These are phyloP conservation scores for Ophiodon elongatus DNA, from an alignment of 2,113 vertebrate species.

Conservation along the genomic window DNA sequence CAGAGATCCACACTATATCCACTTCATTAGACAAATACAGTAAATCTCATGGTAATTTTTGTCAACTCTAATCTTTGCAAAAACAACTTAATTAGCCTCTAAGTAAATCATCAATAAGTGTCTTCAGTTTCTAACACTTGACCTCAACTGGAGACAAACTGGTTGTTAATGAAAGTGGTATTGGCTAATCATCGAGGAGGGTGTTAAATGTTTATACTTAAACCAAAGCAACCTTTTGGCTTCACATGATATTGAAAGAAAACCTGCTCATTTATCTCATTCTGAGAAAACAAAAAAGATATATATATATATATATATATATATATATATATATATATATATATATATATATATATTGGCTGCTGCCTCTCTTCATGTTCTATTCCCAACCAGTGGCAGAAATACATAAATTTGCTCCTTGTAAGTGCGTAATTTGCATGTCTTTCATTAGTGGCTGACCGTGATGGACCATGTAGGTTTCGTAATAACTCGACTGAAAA, in stretches of 20 bases:
- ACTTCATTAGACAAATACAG: slow-evolving; percentile 20
- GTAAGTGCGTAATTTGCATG: slow-evolving; percentile 44
- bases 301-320: too few species aligned
- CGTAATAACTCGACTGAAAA: slow-evolving; percentile 21
- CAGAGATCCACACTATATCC: slow-evolving; percentile 19
- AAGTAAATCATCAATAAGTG: slow-evolving; percentile 27
- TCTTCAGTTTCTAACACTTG: slow-evolving; percentile 30
- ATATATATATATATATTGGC: too few species aligned
- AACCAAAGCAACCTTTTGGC: background rate
- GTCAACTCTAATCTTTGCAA: slow-evolving; percentile 37
- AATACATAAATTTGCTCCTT: slow-evolving; percentile 20
- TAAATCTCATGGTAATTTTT: slow-evolving; percentile 30
- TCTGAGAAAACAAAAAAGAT: slow-evolving; percentile 2
- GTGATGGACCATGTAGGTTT: slow-evolving; percentile 23
- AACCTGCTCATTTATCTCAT: slow-evolving; percentile 31
- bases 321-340: too few species aligned
- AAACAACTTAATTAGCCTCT: slow-evolving; percentile 27
- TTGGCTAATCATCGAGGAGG: background rate
- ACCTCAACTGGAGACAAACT: slow-evolving; percentile 25
- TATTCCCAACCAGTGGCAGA: background rate
- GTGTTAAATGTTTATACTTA: slow-evolving; percentile 11
- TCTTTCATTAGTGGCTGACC: slow-evolving; percentile 38
- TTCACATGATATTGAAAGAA: background rate
- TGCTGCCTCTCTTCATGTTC: background rate
- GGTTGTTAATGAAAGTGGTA: slow-evolving; percentile 35